A percentile compares a stretch with the other conserved stretches of the same genome.
Evolutionary conservation across 2,113 vertebrate genomes (phyloP).

Genomic region (Cheirogaleus medius): DNA sequence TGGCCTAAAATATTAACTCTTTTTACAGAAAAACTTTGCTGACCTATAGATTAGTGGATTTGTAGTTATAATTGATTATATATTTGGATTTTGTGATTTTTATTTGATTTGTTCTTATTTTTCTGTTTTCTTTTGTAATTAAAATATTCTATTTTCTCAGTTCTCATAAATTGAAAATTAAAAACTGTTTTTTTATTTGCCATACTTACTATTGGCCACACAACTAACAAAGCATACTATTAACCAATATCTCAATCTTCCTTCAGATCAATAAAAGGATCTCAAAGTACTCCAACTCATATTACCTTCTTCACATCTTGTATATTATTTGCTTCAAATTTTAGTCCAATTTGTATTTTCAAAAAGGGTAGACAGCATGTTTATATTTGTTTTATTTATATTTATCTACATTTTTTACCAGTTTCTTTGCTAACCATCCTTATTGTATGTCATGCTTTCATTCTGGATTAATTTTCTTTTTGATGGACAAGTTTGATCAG

Average conservation of each 20-base stretch:
- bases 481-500: neutral
- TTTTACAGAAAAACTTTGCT: neutral
- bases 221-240: neutral
- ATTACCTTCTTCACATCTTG: neutral
- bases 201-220: neutral
- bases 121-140: neutral
- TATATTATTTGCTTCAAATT: neutral
- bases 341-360: neutral
- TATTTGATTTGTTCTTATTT: neutral
- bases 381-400: neutral
- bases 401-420: neutral
- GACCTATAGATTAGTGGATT: neutral
- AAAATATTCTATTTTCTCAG: neutral
- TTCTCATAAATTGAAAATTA: neutral
- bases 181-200: neutral
- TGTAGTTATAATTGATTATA: neutral
- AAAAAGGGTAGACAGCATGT: neutral
- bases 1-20: neutral
- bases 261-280: neutral
- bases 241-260: neutral
- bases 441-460: neutral
- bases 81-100: neutral
- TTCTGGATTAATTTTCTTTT: slow-evolving; percentile 2
- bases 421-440: neutral
- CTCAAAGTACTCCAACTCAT: neutral